phyloP scores from a whole-genome alignment of 2,113 vertebrate species.

The Hippocampus mohnikei region DNA sequence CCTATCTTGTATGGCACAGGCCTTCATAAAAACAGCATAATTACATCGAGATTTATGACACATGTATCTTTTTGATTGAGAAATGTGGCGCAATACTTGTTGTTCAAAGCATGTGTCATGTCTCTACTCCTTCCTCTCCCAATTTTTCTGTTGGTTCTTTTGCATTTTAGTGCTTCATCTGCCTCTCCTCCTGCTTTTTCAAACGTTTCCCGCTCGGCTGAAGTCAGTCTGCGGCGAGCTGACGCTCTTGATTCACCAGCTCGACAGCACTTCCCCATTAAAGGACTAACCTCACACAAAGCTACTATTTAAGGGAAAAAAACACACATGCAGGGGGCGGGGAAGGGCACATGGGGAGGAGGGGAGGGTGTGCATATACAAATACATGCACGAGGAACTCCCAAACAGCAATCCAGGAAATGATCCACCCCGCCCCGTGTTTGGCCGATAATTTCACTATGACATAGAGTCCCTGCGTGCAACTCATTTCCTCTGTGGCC shows the following conservation, averaged over 20 bases:
- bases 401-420: slow-evolving; percentile 75
- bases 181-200: slow-evolving; percentile 18
- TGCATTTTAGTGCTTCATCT: slow-evolving; percentile 24
- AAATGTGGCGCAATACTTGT: too few relatives aligned
- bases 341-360: slow-evolving; percentile 16
- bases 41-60: too few relatives aligned
- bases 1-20: too few relatives aligned
- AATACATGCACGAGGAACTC: slow-evolving; percentile 43
- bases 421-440: slow-evolving; percentile 72
- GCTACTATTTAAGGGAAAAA: slow-evolving; percentile 74
- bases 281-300: slow-evolving; percentile 65
- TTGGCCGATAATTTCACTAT: slow-evolving; percentile 71
- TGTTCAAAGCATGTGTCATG: too few relatives aligned
- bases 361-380: background rate
- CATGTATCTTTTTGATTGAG: too few relatives aligned
- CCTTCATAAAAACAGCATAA: too few relatives aligned
- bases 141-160: background rate
- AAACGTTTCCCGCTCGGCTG: slow-evolving; percentile 33
- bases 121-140: background rate
- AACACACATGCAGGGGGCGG: slow-evolving; percentile 33
- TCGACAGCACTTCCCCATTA: slow-evolving; percentile 57
- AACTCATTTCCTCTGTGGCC: slow-evolving; percentile 76
- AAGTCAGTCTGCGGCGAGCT: slow-evolving; percentile 15
- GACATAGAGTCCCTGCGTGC: slow-evolving; percentile 77
- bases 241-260: slow-evolving; percentile 42